These are phyloP conservation scores for Melanostoma mellinum DNA, from an alignment of 2,888 invertebrate genomes.

Conservation along the genomic window DNA sequence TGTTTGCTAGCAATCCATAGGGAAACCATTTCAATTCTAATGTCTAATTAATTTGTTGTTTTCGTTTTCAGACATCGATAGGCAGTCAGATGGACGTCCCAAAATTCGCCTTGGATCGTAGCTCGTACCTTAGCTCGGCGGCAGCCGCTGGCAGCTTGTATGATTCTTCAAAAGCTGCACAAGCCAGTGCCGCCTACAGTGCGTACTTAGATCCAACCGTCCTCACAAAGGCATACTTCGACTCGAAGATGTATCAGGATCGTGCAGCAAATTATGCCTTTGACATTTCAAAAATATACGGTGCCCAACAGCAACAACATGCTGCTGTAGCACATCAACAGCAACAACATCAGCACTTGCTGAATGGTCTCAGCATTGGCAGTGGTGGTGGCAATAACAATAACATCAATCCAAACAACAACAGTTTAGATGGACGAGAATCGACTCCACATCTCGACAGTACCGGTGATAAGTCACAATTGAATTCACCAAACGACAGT, in stretches of 20 bases:
- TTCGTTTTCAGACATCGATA: slow-evolving; percentile 77
- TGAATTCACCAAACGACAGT: slow-evolving; percentile 80
- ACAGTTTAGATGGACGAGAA: slow-evolving; percentile 80
- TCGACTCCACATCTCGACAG: slow-evolving; percentile 80
- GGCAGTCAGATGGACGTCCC: slow-evolving; percentile 81
- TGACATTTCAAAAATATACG: slow-evolving; percentile 82
- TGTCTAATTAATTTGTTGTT: neutral
- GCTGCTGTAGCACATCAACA: slow-evolving; percentile 77
- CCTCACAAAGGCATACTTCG: slow-evolving; percentile 82
- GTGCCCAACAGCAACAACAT: slow-evolving; percentile 80
- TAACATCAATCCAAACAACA: slow-evolving; percentile 74
- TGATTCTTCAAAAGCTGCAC: slow-evolving; percentile 78
- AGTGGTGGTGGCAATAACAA: slow-evolving; percentile 77
- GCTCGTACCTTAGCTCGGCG: slow-evolving; percentile 80
- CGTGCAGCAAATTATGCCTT: slow-evolving; percentile 82
- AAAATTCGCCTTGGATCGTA: slow-evolving; percentile 82
- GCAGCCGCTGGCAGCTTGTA: slow-evolving; percentile 80
- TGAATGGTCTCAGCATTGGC: slow-evolving; percentile 76
- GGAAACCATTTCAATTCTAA: too few species aligned
- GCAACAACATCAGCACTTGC: slow-evolving; percentile 80
- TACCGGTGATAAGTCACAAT: slow-evolving; percentile 78
- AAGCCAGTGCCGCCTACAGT: slow-evolving; percentile 81
- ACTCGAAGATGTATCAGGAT: slow-evolving; percentile 82
- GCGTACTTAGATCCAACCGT: slow-evolving; percentile 82
- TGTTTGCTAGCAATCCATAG: slow-evolving; percentile 22